phyloP scores from a whole-genome alignment of 2,113 vertebrate species.

The Oncorhynchus clarkii region DNA sequence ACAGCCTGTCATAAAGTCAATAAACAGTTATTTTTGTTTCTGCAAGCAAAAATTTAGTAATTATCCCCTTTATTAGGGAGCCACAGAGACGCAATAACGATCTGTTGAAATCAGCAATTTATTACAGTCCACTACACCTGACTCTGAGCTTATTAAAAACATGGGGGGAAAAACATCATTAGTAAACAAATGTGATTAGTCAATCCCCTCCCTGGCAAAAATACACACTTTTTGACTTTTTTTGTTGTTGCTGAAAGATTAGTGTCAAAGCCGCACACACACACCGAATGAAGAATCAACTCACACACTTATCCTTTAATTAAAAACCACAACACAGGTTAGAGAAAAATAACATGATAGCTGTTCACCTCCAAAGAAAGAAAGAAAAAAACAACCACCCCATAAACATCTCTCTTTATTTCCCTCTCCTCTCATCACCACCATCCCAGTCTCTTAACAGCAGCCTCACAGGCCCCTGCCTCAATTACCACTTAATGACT shows the following conservation, averaged over 20 bases:
- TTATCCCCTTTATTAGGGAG: slow-evolving; percentile 79
- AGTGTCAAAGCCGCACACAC: no score
- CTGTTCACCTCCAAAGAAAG: no score
- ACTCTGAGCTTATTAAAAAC: slow-evolving; percentile 81
- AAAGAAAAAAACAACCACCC: no score
- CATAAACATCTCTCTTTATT: no score
- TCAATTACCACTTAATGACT: slow-evolving; percentile 44
- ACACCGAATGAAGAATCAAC: no score
- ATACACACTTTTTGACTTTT: slow-evolving; percentile 53
- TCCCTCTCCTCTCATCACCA: no score
- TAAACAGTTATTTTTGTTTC: slow-evolving; percentile 58
- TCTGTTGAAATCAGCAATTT: slow-evolving; percentile 79
- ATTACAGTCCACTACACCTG: slow-evolving; percentile 81
- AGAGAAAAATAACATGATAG: no score
- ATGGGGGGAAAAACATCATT: slow-evolving; percentile 71
- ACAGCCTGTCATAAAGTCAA: slow-evolving; percentile 79
- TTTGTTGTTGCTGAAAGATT: slow-evolving; percentile 15
- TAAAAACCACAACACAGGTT: neutral
- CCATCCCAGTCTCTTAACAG: neutral
- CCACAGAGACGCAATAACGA: slow-evolving; percentile 72
- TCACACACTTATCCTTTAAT: no score
- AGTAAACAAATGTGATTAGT: slow-evolving; percentile 81
- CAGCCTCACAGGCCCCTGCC: neutral
- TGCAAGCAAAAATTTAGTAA: slow-evolving; percentile 55
- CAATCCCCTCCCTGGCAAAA: slow-evolving; percentile 61